Evolutionary conservation across 1,140 invertebrate species (phyloP), one percentile per base, ranked within the genome.

Genomic region (Bombus polaris): DNA sequence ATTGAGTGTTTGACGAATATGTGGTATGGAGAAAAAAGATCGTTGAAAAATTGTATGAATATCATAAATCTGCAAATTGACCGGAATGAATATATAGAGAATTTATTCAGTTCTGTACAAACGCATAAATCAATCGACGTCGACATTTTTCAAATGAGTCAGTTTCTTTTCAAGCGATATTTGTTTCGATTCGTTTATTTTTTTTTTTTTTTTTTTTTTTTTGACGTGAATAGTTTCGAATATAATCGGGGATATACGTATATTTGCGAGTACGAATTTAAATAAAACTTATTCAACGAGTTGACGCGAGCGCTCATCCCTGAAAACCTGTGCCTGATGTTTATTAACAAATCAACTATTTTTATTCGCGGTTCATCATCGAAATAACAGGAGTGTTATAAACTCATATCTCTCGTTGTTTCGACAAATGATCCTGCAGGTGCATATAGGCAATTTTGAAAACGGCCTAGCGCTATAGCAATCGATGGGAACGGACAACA

Each of bases 321-420:
- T n/a, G 57, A 53, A 83, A 83, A 47, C 6, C 37, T 10, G 28
- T 6, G 35, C 32, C 28, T 25, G 28, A 53, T 83, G 62, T 78
- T 70, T 83, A 83, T 83, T 83, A 83, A 78, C 57, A 22, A 66
- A 15, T 22, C 37, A 25, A n/a, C 39, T 44, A 83, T 78, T 78
- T 83, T 78, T 83, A 42, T 70, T 18, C 47, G 13, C 44, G n/a
- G 57, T 70, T 57, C 62, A 70, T 62, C 44, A 22, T n/a, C 15
- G 32, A 78, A 78, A 83, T 78, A 83, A 83, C 81, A 35, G 39
- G 10, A n/a, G 65, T 68, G 42, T 83, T 83, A 83, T 53, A 37
- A 32, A 68, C 6, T 35, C n/a, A 28, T 25, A 12, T 47, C 25
- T n/a, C 32, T 39, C 25, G 28, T 39, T 32, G 39, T 39, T 37